Evolutionary conservation across 2,113 vertebrate species (phyloP), one percentile per base, ranked within the genome.

Genomic region (Carettochelys insculpta): DNA sequence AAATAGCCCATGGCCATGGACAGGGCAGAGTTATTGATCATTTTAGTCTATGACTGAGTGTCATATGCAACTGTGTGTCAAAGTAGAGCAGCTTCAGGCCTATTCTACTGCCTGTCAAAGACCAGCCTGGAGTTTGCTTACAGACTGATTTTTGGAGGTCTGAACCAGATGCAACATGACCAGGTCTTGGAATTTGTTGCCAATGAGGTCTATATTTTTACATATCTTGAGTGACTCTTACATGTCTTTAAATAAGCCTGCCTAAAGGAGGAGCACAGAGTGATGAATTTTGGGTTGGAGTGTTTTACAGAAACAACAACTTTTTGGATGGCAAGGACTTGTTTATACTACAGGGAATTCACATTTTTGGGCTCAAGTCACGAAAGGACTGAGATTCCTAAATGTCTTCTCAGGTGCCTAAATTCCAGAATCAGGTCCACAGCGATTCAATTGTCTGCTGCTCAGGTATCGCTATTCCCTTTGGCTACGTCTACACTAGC

Each of bases 81-180:
- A 82, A 85, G 76, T 58, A 0, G 0, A 16, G 4, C 14, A 65
- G 54, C 41, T 13, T 85, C 48, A 71, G 1, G 0, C 10, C 38
- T 68, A 1, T n/a, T 5, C 77, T 81, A 1, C n/a, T 29, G 31
- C 34, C 6, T 58, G 56, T 31, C 29, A 34, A 5, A 34, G 29
- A 31, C 6, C 29, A 58, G 13, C 13, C 16, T 13, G 56, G 56
- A 31, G 56, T 13, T 31, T 58, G 27, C 29, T 58, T 58, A 58
- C 29, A 58, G 56, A 13, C 80, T 25, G 45, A n/a, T 80, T 17
- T 1, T 0, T 4, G 27, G 24, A 25, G 47, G 43, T 61, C 41
- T 52, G 54, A 73, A 80, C 47, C 89, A 79, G 45, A 29, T 3
- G 8, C 75, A 50, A n/a, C 0, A 1, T 9, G 9, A 0, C 1